Evolutionary conservation across 2,797 vertebrate genomes (phyloP).

Genomic region (Acanthurus lineatus): DNA sequence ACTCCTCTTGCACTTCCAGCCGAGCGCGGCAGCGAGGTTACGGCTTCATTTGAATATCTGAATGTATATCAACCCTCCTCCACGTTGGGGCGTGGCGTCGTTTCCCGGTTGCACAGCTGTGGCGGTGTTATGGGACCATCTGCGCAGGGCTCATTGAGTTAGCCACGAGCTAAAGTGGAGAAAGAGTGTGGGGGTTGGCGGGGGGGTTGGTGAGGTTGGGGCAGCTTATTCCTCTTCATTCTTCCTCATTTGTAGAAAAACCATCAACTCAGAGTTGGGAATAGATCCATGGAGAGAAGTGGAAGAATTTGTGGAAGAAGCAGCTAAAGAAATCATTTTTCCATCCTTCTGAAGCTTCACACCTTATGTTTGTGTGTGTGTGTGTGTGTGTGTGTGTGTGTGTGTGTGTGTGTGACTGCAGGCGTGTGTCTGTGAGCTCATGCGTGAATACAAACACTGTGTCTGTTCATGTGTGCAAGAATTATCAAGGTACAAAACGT

Average conservation of each 20-base stretch:
- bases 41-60: slow-evolving; percentile 71
- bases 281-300: slow-evolving; percentile 64
- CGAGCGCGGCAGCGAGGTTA: slow-evolving; percentile 56
- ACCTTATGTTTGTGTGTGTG: slow-evolving; percentile 32
- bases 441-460: slow-evolving; percentile 25
- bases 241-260: slow-evolving; percentile 65
- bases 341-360: slow-evolving; percentile 61
- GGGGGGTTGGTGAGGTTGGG: background rate
- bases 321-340: slow-evolving; percentile 62
- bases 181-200: slow-evolving; percentile 30
- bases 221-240: slow-evolving; percentile 51
- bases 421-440: slow-evolving; percentile 18
- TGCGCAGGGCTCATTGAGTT: slow-evolving; percentile 75
- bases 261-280: slow-evolving; percentile 67
- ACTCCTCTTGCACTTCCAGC: slow-evolving; percentile 40
- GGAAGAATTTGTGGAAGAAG: slow-evolving; percentile 32
- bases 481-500: background rate
- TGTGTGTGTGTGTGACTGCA: slow-evolving; percentile 28
- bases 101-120: slow-evolving; percentile 71
- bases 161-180: slow-evolving; percentile 60
- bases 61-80: slow-evolving; percentile 59
- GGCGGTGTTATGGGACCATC: slow-evolving; percentile 75
- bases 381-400: background rate
- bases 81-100: slow-evolving; percentile 60
- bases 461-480: slow-evolving; percentile 11